A percentile compares a stretch with the other conserved stretches of the same genome.
phyloP scores from a whole-genome alignment of 2,888 invertebrate species.

The Tetranychus truncatus region DNA sequence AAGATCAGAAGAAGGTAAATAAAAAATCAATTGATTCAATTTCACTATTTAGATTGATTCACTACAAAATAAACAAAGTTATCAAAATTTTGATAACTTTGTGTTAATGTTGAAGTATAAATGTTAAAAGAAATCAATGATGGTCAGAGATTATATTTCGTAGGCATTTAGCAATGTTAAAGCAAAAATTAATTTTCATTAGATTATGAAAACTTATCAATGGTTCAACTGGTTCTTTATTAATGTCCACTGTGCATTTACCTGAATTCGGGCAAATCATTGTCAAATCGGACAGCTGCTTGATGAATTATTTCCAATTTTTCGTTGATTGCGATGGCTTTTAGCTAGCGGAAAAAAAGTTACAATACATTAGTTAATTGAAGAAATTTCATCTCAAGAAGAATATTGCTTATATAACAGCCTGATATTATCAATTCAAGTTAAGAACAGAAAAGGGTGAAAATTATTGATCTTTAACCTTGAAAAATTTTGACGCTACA shows the following conservation, averaged over 20 bases:
- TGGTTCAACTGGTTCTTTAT: neutral
- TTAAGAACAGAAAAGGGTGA: too few species aligned
- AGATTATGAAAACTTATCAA: neutral
- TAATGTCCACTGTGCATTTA: constrained; percentile 31
- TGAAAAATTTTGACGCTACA: too few species aligned
- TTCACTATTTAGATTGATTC: too few species aligned
- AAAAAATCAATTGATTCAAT: neutral
- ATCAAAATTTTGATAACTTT: too few species aligned
- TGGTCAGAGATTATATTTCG: too few species aligned
- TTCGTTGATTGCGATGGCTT: constrained; percentile 63
- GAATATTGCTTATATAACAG: neutral
- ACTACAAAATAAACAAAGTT: neutral
- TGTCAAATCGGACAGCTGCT: constrained; percentile 69
- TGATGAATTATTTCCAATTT: constrained; percentile 53
- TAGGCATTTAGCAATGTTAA: too few species aligned
- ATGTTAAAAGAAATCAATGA: too few species aligned
- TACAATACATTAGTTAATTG: neutral
- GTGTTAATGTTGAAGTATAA: too few species aligned
- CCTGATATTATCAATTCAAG: too few species aligned
- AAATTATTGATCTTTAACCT: too few species aligned
- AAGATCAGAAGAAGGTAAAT: neutral
- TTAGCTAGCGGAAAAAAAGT: constrained; percentile 45
- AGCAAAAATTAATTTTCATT: too few species aligned
- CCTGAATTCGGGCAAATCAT: constrained; percentile 81
- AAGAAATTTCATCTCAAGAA: neutral